Base-by-base conservation (phyloP, 2,888 invertebrate genomes). In the Epinotia ramella region DNA sequence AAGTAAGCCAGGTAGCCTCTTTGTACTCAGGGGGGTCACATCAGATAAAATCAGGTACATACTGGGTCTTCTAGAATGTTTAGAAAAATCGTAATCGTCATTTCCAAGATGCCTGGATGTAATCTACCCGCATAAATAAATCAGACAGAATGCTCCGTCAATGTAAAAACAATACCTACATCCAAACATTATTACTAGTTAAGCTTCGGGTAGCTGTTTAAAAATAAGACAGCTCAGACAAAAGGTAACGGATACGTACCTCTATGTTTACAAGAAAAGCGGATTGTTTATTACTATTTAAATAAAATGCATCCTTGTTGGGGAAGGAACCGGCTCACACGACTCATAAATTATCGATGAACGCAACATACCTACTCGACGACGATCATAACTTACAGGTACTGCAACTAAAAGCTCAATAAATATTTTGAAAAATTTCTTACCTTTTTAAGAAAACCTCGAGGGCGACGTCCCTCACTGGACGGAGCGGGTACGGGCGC, bases 401-500 rank as follows among this genome's bases (percentile, higher is more conserved):
- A 46, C 56, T 40, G 40, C 18, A 62, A 71, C 66, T 62, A 73
- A 60, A 72, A 67, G 18, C 53, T 40, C n/a, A 33, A 18, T 64
- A 40, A 69, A 72, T 56, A 74, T 49, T 68, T 53, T 66, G 24
- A 11, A 60, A 60, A 72, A 67, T 68, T 76, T 71, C 77, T 78
- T 84, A 93, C 94, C 90, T 92, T 91, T 91, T 89, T 86, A 88
- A 89, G 79, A 86, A 91, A 86, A 90, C 89, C 84, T 89, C 83
- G 94, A 88, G 92, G 93, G 94, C 93, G 93, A 93, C 91, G 94
- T 89, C 89, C 91, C 88, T 92, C 89, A 89, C 88, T 87, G 90
- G 87, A 89, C 87, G 85, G 85, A 90, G 86, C 91, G 86, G 86
- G 88, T 88, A 86, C 91, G 86, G 87, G 88, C 88, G 89, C 88